Base-by-base conservation (phyloP, 2,797 vertebrate genomes). In the Thaleichthys pacificus region DNA sequence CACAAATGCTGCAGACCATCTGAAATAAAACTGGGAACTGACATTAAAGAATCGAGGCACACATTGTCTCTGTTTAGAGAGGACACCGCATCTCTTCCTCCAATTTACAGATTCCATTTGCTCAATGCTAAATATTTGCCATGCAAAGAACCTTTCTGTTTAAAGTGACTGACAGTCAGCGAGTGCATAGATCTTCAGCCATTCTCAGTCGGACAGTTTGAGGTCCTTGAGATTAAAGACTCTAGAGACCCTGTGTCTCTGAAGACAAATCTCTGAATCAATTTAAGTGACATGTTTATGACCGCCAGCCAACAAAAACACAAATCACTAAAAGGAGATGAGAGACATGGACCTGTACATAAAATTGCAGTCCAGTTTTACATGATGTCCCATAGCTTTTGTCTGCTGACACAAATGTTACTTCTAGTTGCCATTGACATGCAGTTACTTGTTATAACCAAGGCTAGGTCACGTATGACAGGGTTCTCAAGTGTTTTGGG, bases 351-450 rank as follows among this genome's bases (percentile, higher is more conserved):
- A 14, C 5, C 14, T 19, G 14, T 3, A 28, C 15, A 66, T 49
- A 12, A 51, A 51, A 66, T 51, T 21, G 2, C 38, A 12, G n/a
- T 26, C 58, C 22, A 17, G 38, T 4, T 28, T 19, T 5, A 7
- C 24, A 26, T 49, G 9, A 42, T 8, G 15, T 14, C 49, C 15
- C 47, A 66, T 66, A 42, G n/a, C 38, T 66, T 24, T 14, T 51
- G 64, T 47, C 21, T 42, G 9, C 32, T 64, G 62, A 64, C 30
- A 65, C 35, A 65, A 62, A 30, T 63, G 26, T 63, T n/a, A 63
- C 19, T 11, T 61, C 60, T 14, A 15, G 17, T 68, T 66, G 38
- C 5, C 15, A 8, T 30, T 30, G 30, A 30, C 22, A 8, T 28
- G 24, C 22, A 32, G 26, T 30, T n/a, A 30, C 28, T 32, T 35